Conservation (phyloP, 2,113 vertebrate species). For the Apeltes quadracus region DNA sequence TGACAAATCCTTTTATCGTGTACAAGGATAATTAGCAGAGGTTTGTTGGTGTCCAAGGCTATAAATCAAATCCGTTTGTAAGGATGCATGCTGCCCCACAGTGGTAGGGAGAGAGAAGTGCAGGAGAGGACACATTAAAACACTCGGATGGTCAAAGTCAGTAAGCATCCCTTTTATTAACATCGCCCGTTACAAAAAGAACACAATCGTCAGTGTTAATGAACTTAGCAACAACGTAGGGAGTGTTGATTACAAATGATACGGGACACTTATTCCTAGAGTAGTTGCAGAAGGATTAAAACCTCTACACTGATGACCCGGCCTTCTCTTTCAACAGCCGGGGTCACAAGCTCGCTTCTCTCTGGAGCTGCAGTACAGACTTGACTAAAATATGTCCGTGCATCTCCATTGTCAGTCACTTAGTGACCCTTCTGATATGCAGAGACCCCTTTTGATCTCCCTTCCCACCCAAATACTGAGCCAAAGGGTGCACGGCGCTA, state of each 20-base stretch:
- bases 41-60: constrained; percentile 9
- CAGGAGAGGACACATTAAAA: constrained; percentile 15
- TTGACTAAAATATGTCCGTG: constrained; percentile 44
- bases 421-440: constrained; percentile 63
- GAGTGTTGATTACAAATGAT: constrained; percentile 76
- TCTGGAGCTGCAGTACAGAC: constrained; percentile 62
- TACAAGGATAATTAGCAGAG: constrained; percentile 8
- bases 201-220: constrained; percentile 82
- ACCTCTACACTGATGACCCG: constrained; percentile 61
- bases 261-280: constrained; percentile 72
- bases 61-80: neutral
- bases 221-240: constrained; percentile 80
- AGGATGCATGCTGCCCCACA: constrained; percentile 52
- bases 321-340: constrained; percentile 43
- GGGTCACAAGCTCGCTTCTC: constrained; percentile 48
- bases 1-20: constrained; percentile 24
- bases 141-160: constrained; percentile 61
- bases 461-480: constrained; percentile 54
- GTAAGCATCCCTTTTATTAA: constrained; percentile 87
- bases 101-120: constrained; percentile 52
- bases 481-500: constrained; percentile 57
- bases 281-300: constrained; percentile 77
- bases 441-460: constrained; percentile 55
- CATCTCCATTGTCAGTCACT: constrained; percentile 60
- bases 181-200: constrained; percentile 84